These are phyloP conservation scores for Muschampia plurimacula DNA, from an alignment of 2,888 invertebrate genomes.

Conservation along the genomic window DNA sequence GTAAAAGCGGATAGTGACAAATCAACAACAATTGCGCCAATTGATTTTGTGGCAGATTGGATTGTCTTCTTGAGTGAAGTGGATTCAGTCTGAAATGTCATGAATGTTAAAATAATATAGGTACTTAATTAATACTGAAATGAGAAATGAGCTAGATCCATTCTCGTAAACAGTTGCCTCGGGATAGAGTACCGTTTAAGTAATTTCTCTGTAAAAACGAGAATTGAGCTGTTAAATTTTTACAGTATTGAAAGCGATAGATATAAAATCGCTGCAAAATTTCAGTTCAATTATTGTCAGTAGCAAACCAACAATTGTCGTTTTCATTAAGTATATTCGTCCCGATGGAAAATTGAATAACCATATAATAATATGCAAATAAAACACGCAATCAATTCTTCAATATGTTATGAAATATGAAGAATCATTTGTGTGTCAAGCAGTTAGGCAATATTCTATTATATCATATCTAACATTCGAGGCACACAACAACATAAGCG, in stretches of 20 bases:
- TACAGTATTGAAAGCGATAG: not conserved
- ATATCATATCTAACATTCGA: not conserved
- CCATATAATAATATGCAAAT: conserved; percentile 29
- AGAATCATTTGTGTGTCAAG: conserved; percentile 25
- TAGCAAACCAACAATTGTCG: not conserved
- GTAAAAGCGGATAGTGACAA: conserved; percentile 22
- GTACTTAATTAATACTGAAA: too few relatives aligned
- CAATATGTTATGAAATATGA: conserved; percentile 27
- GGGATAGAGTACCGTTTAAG: not conserved
- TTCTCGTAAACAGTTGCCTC: too few relatives aligned
- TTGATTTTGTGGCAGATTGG: conserved; percentile 14
- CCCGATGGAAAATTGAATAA: conserved; percentile 26
- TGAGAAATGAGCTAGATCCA: too few relatives aligned
- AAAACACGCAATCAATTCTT: conserved; percentile 15
- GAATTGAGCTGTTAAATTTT: not conserved
- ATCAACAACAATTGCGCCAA: conserved; percentile 16
- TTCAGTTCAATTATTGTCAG: not conserved
- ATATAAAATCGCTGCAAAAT: not conserved
- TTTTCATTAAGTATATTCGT: not conserved
- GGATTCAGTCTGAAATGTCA: not conserved
- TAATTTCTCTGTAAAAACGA: not conserved
- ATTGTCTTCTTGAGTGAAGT: conserved; percentile 13
- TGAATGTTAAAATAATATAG: not conserved
- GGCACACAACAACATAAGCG: conserved; percentile 24
- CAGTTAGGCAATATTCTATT: conserved; percentile 30